These are phyloP conservation scores for Coptodon bakossiorum DNA, from an alignment of 2,113 vertebrate species.

Conservation along the genomic window DNA sequence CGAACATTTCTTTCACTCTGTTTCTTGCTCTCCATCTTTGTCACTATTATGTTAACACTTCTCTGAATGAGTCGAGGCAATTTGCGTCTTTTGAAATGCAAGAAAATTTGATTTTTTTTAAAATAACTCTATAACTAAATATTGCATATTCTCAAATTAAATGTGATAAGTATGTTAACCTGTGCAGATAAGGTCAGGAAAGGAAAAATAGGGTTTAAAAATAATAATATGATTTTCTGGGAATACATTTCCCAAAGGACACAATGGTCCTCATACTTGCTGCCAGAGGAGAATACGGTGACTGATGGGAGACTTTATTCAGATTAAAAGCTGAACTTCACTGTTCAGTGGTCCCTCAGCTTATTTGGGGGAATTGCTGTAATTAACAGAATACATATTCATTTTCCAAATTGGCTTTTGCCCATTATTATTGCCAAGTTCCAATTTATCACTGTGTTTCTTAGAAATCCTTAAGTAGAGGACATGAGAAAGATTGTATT, in stretches of 20 bases:
- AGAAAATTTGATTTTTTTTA: neutral
- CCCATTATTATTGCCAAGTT: neutral
- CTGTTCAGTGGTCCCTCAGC: neutral
- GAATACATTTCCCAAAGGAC: neutral
- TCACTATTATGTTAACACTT: neutral
- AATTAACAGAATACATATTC: neutral
- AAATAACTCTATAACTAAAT: neutral
- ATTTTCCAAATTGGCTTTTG: neutral
- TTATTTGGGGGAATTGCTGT: neutral
- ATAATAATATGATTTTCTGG: neutral
- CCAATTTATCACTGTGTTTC: neutral
- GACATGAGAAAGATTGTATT: neutral
- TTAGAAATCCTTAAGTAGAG: neutral
- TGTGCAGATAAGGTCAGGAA: neutral
- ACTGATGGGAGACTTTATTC: neutral
- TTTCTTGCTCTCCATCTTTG: neutral
- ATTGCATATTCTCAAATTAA: conserved; percentile 1
- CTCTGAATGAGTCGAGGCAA: neutral
- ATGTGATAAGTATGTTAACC: neutral
- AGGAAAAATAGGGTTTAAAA: neutral
- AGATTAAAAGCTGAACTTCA: neutral
- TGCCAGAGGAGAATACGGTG: neutral
- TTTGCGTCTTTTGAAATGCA: neutral
- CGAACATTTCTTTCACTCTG: neutral
- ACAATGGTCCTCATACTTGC: neutral